Evolutionary conservation across 2,888 invertebrate species (phyloP).

Genomic region (Conchocele bisecta): DNA sequence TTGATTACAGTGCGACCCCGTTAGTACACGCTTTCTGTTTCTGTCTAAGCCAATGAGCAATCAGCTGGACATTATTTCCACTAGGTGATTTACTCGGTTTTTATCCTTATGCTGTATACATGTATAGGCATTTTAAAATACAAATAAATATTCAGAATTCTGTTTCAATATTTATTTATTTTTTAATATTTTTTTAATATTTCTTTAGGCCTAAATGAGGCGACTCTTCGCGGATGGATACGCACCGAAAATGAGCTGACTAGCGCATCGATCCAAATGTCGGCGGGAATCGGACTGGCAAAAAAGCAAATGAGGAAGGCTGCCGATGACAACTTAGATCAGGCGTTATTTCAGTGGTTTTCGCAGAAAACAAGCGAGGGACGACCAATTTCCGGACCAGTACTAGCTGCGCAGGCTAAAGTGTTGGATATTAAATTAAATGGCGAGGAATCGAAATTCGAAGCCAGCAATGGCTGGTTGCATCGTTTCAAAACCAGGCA

Average conservation of each 20-base stretch:
- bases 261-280: too few relatives aligned
- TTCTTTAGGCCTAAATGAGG: neutral
- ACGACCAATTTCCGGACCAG: constrained; percentile 7
- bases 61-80: too few relatives aligned
- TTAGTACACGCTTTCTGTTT: too few relatives aligned
- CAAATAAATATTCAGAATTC: too few relatives aligned
- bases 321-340: neutral
- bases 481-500: constrained; percentile 5
- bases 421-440: neutral
- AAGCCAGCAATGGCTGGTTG: constrained; percentile 11
- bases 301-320: neutral
- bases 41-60: too few relatives aligned
- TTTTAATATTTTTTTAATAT: too few relatives aligned
- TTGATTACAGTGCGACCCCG: too few relatives aligned
- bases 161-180: too few relatives aligned
- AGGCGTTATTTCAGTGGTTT: constrained; percentile 5
- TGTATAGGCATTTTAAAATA: too few relatives aligned
- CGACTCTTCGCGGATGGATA: constrained; percentile 10
- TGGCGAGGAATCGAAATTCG: neutral
- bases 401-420: constrained; percentile 7
- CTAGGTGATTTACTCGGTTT: too few relatives aligned
- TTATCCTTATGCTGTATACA: too few relatives aligned
- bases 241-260: constrained; percentile 14
- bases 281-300: neutral
- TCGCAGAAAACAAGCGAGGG: constrained; percentile 2